Evolutionary conservation across 2,113 vertebrate species (phyloP).

Genomic region (Centropristis striata): DNA sequence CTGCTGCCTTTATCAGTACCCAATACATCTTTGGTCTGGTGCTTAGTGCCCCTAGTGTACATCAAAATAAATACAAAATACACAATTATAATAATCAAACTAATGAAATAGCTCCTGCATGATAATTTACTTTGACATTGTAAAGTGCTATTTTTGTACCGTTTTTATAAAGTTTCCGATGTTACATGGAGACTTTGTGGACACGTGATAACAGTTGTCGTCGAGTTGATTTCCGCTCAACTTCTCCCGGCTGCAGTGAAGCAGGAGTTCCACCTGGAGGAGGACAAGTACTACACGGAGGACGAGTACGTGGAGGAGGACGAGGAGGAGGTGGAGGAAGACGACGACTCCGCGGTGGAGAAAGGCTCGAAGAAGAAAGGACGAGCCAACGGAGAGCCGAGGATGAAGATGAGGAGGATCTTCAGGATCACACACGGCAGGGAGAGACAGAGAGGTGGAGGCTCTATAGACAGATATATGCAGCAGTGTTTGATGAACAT

Average conservation of each 20-base stretch:
- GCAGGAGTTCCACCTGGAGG: slow-evolving; percentile 80
- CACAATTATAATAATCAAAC: too few relatives aligned
- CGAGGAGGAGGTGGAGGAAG: slow-evolving; percentile 73
- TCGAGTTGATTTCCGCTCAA: too few relatives aligned
- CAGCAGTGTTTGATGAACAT: too few relatives aligned
- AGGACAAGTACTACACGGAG: slow-evolving; percentile 83
- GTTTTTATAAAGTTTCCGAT: background rate
- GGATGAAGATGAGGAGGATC: slow-evolving; percentile 85
- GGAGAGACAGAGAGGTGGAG: slow-evolving; percentile 90
- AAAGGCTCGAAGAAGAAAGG: slow-evolving; percentile 78
- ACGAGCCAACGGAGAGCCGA: slow-evolving; percentile 78
- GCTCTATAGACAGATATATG: too few relatives aligned
- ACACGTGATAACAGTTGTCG: too few relatives aligned
- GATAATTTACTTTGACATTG: too few relatives aligned
- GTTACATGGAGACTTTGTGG: background rate
- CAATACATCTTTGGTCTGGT: too few relatives aligned
- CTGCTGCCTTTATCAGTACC: too few relatives aligned
- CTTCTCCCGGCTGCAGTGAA: slow-evolving; percentile 58
- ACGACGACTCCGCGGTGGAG: slow-evolving; percentile 61
- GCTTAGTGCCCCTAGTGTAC: too few relatives aligned
- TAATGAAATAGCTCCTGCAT: too few relatives aligned
- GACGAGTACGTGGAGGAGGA: slow-evolving; percentile 84
- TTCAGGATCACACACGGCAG: slow-evolving; percentile 88
- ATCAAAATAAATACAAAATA: too few relatives aligned
- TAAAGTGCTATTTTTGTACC: too few relatives aligned